Evolutionary conservation across 2,888 invertebrate species (phyloP), one percentile per base, ranked within the genome.

Genomic region (Cataglyphis cursor): DNA sequence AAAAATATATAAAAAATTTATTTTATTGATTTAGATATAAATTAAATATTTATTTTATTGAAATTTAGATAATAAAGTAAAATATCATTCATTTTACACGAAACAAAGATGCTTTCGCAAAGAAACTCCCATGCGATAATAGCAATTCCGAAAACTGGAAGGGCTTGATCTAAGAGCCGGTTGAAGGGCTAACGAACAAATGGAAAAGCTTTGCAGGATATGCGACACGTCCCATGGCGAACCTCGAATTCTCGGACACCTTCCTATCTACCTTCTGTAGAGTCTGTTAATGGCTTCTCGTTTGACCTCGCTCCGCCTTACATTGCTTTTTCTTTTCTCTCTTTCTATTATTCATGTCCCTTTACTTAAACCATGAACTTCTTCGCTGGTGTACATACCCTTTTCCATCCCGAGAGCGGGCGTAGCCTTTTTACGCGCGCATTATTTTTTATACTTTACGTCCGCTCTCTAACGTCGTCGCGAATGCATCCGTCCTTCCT

Each of bases 371-470:
- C 85, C 86, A 87, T 90, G 86, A 87, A 87, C 84, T 86, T 85
- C 81, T 76, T 76, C 82, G 74, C 76, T 35, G 57, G 59, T 51
- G 51, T 51, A 35, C 28, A 12, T 44, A 38, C 81, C 85, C 83
- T 85, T 90, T 85, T 78, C 59, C 65, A 83, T 73, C 59, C 76
- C 59, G 65, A 85, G 83, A 83, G 83, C 81, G 82, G 68, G 73
- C 85, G 90, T 83, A 85, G 86, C 80, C 90, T 90, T 90, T 90
- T 90, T 89, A 90, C 84, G 89, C 84, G 88, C 66, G 81, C 89
- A 89, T 90, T 90, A 87, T 89, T 89, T 90, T 90, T 90, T 90
- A 90, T 84, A 85, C 70, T 82, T 83, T 81, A 85, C 84, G 75
- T 82, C 85, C 68, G 62, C 66, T 76, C 86, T 87, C 84, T 64